Conservation (phyloP, 2,797 vertebrate genomes). For the Psittacula echo region DNA sequence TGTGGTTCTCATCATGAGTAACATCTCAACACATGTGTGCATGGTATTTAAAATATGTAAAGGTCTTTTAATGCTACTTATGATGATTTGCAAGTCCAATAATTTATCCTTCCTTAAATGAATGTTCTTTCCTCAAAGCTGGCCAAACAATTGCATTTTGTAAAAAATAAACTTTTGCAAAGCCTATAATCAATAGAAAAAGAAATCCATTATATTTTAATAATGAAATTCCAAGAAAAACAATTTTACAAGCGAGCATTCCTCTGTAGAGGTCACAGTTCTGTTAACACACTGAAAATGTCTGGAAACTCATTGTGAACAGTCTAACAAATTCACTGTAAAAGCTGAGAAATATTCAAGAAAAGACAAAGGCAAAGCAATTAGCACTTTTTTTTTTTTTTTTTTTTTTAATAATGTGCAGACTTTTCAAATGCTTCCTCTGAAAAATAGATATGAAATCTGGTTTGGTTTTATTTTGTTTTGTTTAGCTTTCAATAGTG, state of each 20-base stretch:
- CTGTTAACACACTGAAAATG: background rate
- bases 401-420: background rate
- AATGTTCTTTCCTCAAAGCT: slow-evolving; percentile 46
- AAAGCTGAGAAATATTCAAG: slow-evolving; percentile 13
- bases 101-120: slow-evolving; percentile 23
- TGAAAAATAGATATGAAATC: background rate
- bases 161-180: slow-evolving; percentile 60
- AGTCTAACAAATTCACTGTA: background rate
- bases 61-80: slow-evolving; percentile 11
- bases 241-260: slow-evolving; percentile 39
- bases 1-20: background rate
- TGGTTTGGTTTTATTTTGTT: background rate
- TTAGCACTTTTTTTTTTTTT: background rate
- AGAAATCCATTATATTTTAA: slow-evolving; percentile 30
- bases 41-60: background rate
- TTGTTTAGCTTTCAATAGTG: background rate
- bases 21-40: background rate
- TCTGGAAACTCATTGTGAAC: slow-evolving; percentile 7
- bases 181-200: slow-evolving; percentile 46
- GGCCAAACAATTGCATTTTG: slow-evolving; percentile 15
- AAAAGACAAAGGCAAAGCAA: background rate
- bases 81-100: background rate
- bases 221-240: slow-evolving; percentile 61
- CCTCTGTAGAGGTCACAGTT: slow-evolving; percentile 34
- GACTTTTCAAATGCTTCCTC: background rate